Conservation (phyloP, 2,113 vertebrate species). For the Tachysurus vachellii region DNA sequence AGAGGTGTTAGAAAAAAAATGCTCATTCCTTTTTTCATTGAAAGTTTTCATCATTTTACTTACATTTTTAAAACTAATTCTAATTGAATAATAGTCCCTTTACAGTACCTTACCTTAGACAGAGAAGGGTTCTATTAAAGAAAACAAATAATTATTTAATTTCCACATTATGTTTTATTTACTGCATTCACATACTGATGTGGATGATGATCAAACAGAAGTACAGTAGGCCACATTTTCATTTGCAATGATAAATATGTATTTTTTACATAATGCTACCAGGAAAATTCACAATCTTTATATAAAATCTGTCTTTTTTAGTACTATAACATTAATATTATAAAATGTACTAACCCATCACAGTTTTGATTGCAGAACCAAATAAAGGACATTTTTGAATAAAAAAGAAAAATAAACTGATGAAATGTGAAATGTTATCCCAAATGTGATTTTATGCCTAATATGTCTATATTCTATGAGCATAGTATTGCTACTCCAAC, state of each 20-base stretch:
- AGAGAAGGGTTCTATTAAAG: background rate
- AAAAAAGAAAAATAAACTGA: background rate
- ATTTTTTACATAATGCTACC: background rate
- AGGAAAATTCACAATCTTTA: background rate
- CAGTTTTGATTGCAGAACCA: background rate
- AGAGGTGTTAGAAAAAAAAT: background rate
- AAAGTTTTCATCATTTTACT: background rate
- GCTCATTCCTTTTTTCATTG: background rate
- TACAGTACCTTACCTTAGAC: background rate
- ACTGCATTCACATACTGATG: background rate
- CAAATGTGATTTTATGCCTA: background rate
- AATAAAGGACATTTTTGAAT: background rate
- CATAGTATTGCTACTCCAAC: background rate
- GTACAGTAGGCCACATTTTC: background rate
- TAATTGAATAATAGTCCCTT: background rate
- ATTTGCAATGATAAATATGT: background rate
- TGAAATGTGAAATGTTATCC: background rate
- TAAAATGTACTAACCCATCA: background rate
- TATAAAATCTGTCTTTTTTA: background rate
- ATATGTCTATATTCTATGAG: background rate
- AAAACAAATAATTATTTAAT: background rate
- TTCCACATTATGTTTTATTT: background rate
- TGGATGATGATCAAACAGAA: background rate
- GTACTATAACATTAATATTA: background rate
- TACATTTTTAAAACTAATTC: background rate